Evolutionary conservation across 2,113 vertebrate genomes (phyloP).

Genomic region (Hippocampus mohnikei): DNA sequence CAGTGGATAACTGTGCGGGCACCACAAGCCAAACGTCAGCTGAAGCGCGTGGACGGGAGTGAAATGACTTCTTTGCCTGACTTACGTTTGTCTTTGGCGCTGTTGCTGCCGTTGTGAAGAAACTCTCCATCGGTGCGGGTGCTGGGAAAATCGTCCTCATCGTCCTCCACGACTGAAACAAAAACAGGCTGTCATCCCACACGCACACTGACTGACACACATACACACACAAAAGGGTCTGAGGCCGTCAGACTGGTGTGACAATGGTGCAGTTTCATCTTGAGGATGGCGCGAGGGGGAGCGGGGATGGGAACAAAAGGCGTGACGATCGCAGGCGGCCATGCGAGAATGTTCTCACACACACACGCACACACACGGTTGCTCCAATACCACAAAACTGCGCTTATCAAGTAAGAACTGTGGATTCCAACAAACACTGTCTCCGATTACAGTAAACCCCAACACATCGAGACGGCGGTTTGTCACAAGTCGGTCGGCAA

Average conservation of each 20-base stretch:
- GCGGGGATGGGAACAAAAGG: constrained; percentile 61
- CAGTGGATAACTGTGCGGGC: constrained; percentile 62
- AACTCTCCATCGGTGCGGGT: constrained; percentile 85
- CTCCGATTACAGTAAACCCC: background rate
- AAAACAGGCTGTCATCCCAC: background rate
- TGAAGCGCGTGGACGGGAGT: background rate
- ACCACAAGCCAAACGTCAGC: background rate
- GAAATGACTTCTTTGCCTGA: constrained; percentile 8
- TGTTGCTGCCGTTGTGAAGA: constrained; percentile 79
- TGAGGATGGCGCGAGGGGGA: constrained; percentile 32
- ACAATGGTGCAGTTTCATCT: constrained; percentile 68
- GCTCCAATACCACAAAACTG: background rate
- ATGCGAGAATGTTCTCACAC: constrained; percentile 25
- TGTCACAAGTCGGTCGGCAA: too few species aligned
- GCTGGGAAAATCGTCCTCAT: constrained; percentile 90
- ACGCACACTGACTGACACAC: background rate
- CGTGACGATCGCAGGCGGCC: constrained; percentile 36
- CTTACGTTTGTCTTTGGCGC: constrained; percentile 90
- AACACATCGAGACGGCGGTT: too few species aligned
- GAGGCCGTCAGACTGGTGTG: constrained; percentile 22
- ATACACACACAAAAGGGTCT: background rate
- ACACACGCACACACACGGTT: background rate
- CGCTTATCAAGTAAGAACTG: background rate
- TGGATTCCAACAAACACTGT: background rate
- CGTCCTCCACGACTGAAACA: constrained; percentile 86